Evolutionary conservation across 1,140 invertebrate genomes (phyloP).

Genomic region (Papilio xuthus): DNA sequence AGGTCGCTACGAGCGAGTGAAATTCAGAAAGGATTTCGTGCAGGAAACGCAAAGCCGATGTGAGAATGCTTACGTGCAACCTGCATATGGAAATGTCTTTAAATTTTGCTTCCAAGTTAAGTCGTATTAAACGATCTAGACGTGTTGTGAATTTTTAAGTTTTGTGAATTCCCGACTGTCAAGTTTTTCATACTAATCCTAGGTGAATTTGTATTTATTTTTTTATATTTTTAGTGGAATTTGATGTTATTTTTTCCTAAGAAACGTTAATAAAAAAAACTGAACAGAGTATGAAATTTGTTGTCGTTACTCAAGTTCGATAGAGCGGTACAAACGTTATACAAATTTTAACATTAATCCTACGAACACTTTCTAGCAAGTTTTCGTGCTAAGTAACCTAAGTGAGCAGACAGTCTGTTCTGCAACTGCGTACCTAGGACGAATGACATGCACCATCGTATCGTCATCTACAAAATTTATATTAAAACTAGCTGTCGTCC

Average conservation of each 20-base stretch:
- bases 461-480: too few relatives aligned
- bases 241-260: not conserved
- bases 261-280: not conserved
- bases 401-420: too few relatives aligned
- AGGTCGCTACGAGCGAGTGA: not conserved
- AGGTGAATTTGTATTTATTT: not conserved
- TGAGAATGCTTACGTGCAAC: not conserved
- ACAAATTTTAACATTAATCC: too few relatives aligned
- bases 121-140: not conserved
- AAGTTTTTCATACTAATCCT: not conserved
- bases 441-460: too few relatives aligned
- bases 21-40: slow-evolving; percentile 28
- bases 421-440: too few relatives aligned
- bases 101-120: not conserved
- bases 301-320: too few relatives aligned
- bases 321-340: too few relatives aligned
- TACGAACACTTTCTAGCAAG: too few relatives aligned
- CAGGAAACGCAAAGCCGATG: slow-evolving; percentile 26
- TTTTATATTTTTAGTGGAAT: not conserved
- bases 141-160: not conserved
- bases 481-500: too few relatives aligned
- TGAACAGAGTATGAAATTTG: too few relatives aligned
- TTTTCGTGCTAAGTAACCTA: too few relatives aligned
- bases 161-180: too few relatives aligned
- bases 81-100: slow-evolving; percentile 20